These are phyloP conservation scores for Seriola dumerili DNA, from an alignment of 2,113 vertebrate species.

Conservation along the genomic window DNA sequence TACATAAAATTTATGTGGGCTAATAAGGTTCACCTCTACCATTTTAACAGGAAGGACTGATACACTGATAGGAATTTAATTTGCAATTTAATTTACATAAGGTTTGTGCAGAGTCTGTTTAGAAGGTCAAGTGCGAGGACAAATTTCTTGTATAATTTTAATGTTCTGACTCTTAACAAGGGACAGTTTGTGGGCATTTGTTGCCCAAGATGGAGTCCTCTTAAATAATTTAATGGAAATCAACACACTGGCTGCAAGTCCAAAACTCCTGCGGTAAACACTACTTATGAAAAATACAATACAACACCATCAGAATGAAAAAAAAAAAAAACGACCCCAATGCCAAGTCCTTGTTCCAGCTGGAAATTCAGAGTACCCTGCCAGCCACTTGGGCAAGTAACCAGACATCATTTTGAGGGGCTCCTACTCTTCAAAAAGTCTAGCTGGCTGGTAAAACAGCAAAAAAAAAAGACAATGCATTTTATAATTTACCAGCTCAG, in stretches of 20 bases:
- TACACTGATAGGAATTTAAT: neutral
- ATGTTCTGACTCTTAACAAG: neutral
- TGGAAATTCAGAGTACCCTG: neutral
- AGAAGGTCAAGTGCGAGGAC: neutral
- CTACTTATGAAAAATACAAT: constrained; percentile 2
- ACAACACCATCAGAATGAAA: neutral
- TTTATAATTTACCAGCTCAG: constrained; percentile 8
- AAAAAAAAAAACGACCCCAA: neutral
- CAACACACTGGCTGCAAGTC: neutral
- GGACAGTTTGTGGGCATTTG: neutral
- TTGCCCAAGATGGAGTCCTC: neutral
- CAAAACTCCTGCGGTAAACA: constrained; percentile 12
- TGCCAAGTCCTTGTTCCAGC: constrained; percentile 27
- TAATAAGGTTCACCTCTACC: neutral
- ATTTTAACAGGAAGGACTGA: neutral
- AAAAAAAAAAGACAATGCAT: neutral
- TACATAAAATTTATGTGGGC: neutral
- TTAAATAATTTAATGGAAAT: neutral
- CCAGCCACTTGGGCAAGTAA: constrained; percentile 28
- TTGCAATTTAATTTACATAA: neutral
- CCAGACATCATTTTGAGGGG: constrained; percentile 4
- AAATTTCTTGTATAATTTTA: neutral
- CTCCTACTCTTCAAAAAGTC: neutral
- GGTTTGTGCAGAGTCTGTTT: neutral
- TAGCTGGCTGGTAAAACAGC: constrained; percentile 5